Percentiles rank a stretch among this genome's conserved stretches.
These are phyloP conservation scores for Eutrigla gurnardus DNA, from an alignment of 2,797 vertebrate species.

Conservation along the genomic window DNA sequence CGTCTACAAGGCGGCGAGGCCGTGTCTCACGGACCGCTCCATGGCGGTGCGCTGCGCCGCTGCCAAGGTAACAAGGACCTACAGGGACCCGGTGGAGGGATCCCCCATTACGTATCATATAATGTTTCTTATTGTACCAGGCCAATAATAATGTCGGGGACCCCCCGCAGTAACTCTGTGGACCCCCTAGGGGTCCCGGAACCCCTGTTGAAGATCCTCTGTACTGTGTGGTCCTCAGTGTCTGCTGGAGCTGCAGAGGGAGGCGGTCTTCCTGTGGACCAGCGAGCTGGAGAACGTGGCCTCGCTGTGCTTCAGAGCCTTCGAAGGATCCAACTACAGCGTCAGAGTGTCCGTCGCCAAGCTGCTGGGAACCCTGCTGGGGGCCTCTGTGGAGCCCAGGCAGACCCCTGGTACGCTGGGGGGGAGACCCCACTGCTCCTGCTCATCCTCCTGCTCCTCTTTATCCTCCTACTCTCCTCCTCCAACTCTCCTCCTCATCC, in stretches of 20 bases:
- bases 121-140: too few relatives aligned
- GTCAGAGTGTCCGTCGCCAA: slow-evolving; percentile 89
- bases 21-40: slow-evolving; percentile 91
- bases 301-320: slow-evolving; percentile 93
- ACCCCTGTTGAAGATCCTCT: too few relatives aligned
- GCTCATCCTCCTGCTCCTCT: too few relatives aligned
- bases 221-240: slow-evolving; percentile 79
- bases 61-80: slow-evolving; percentile 84
- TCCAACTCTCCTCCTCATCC: too few relatives aligned
- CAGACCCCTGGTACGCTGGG: slow-evolving; percentile 80
- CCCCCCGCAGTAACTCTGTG: too few relatives aligned
- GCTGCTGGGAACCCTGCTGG: slow-evolving; percentile 90
- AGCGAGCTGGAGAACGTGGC: slow-evolving; percentile 92
- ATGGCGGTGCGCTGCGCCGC: slow-evolving; percentile 94
- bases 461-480: too few relatives aligned
- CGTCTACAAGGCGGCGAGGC: slow-evolving; percentile 92
- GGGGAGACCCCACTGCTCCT: too few relatives aligned
- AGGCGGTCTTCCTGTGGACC: slow-evolving; percentile 92
- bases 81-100: too few relatives aligned
- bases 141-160: too few relatives aligned
- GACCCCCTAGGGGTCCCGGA: too few relatives aligned
- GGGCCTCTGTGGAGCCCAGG: slow-evolving; percentile 84
- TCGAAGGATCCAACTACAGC: slow-evolving; percentile 92
- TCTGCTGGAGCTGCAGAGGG: slow-evolving; percentile 93
- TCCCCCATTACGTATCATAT: too few relatives aligned